Evolutionary conservation across 2,113 vertebrate species (phyloP).

Genomic region (Aegithalos caudatus): DNA sequence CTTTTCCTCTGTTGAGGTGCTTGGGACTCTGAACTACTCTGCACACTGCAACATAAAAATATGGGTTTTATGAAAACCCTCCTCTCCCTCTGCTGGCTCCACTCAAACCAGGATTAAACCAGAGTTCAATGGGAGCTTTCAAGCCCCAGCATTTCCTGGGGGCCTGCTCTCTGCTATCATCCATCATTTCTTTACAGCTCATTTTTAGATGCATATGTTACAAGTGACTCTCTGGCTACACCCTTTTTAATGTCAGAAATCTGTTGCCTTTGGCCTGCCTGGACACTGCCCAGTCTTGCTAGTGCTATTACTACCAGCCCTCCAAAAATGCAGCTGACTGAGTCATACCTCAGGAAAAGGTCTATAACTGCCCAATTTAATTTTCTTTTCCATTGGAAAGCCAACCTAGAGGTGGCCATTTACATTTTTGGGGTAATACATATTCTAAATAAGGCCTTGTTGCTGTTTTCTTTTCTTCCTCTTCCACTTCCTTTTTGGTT

Average conservation of each 20-base stretch:
- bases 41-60: not conserved
- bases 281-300: not conserved
- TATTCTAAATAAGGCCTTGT: not conserved
- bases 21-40: not conserved
- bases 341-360: constrained; percentile 11
- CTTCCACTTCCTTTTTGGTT: not conserved
- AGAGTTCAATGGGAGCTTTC: constrained; percentile 21
- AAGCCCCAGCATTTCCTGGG: not conserved
- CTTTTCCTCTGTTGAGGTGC: not conserved
- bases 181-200: constrained; percentile 32
- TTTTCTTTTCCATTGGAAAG: constrained; percentile 13
- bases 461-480: not conserved
- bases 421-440: not conserved
- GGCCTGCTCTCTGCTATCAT: not conserved
- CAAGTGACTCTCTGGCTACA: not conserved
- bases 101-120: not conserved
- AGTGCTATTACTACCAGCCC: constrained; percentile 6
- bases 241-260: constrained; percentile 25
- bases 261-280: not conserved
- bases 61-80: not conserved
- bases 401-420: not conserved
- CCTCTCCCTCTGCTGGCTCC: constrained; percentile 5
- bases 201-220: constrained; percentile 37
- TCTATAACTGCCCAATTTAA: constrained; percentile 27
- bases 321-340: constrained; percentile 42